These are phyloP conservation scores for Drosophila ezoana DNA, from an alignment of 2,888 invertebrate genomes.

Conservation along the genomic window DNA sequence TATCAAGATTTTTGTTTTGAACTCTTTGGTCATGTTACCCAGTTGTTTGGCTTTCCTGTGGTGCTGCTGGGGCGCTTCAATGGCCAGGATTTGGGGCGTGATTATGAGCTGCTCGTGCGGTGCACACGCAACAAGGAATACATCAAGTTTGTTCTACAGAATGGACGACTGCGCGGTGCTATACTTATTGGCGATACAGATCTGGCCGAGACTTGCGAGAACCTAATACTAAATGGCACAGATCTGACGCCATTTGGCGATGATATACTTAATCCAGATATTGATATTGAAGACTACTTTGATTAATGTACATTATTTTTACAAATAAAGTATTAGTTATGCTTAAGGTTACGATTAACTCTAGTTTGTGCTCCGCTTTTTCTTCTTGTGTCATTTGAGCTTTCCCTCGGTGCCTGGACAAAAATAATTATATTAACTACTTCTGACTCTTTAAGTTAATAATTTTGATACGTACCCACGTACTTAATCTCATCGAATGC, in stretches of 20 bases:
- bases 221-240: constrained; percentile 97
- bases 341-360: constrained; percentile 12
- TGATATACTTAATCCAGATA: constrained; percentile 96
- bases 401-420: constrained; percentile 83
- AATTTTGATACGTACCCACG: constrained; percentile 88
- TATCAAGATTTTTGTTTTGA: constrained; percentile 98
- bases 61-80: constrained; percentile 96
- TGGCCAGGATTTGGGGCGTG: constrained; percentile 92
- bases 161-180: constrained; percentile 95
- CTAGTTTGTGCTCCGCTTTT: constrained; percentile 26
- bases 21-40: constrained; percentile 97
- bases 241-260: constrained; percentile 95
- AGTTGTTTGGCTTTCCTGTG: constrained; percentile 97
- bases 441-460: background rate
- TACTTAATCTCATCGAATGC: constrained; percentile 99
- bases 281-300: constrained; percentile 99
- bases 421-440: background rate
- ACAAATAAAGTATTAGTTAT: constrained; percentile 21
- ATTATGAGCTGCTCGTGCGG: constrained; percentile 94
- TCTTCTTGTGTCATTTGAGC: constrained; percentile 81
- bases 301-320: constrained; percentile 87
- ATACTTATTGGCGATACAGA: constrained; percentile 98
- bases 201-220: constrained; percentile 98
- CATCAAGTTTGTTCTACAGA: constrained; percentile 94
- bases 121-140: constrained; percentile 93